Base-by-base conservation (phyloP, 1,140 invertebrate genomes). In the Drosophila repletoides region DNA sequence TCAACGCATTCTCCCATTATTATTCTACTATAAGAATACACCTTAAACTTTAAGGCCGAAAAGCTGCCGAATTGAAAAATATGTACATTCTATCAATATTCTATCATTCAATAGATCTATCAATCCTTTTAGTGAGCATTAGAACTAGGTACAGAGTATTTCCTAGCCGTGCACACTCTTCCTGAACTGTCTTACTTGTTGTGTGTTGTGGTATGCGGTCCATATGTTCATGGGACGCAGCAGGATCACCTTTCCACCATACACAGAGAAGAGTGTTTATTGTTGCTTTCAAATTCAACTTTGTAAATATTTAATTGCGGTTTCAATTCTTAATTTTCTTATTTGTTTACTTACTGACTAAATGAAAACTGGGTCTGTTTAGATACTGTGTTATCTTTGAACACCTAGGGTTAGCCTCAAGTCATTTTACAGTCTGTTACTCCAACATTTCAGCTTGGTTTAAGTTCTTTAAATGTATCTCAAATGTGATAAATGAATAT, bases 271-370 rank as follows among this genome's bases (percentile, higher is more conserved):
- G 41, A 60, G 63, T n/a, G n/a, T 72, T 81, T 69, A 81, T 76
- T 66, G 71, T 48, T 70, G 49, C 43, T 40, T 58, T n/a, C n/a
- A 68, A 59, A 61, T 58, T 68, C 58, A 4, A 51, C 58, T 69
- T 43, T 52, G 51, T 84, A 80, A 86, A 84, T 80, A 80, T 86
- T 84, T 80, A 86, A 84, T 69, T 86, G 59, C 36, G 43, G 59
- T 28, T 33, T 65, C 48, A 64, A 51, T 58, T 28, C 48, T 19
- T 63, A 41, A 55, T 14, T 40, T 38, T 14, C 51, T 29, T 49
- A 41, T 59, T 63, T 41, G 38, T 45, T 55, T 66, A 14, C 10
- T 15, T 36, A 1, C 29, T 10, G 7, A 3, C 22, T 15, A 33
- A 52, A 33, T 51, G 36, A 17, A 43, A 38, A 43, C 55, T 36